Base-by-base conservation (phyloP, 2,797 vertebrate genomes). In the Coracias cyanogaster region DNA sequence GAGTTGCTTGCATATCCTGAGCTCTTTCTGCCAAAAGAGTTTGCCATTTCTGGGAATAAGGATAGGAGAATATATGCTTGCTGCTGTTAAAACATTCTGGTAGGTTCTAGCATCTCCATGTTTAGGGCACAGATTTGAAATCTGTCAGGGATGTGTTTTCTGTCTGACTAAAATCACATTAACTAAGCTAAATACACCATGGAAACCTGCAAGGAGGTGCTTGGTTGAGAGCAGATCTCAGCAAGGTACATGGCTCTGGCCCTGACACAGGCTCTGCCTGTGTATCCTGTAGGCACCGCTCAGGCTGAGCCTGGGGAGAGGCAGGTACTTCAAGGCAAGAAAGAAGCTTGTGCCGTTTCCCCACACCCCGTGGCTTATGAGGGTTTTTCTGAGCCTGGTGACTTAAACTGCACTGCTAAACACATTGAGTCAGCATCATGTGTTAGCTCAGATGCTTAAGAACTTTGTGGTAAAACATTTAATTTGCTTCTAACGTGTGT, bases 1-100 rank as follows among this genome's bases (percentile, higher is more conserved):
- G 82, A 72, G 35, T 33, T 65, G 87, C 83, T 89, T 76, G 61
- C 87, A 93, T 93, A 91, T 78, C 64, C 33, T 37, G 87, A 86
- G 58, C 62, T 72, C 54, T 86, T 60, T 45, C 78, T 89, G 83
- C 62, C 66, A 60, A 84, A 95, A 61, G 29, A 26, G 20, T 70
- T 89, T 45, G 66, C 51, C 25, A 92, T 83, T 89, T 82, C 82
- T 16, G 48, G 64, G 39, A 91, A 41, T 79, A 73, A 87, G 37
- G 70, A 24, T 7, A 55, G 87, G 39, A 58, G 35, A 72, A 46
- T 33, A 28, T 17, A 41, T 8, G 19, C 26, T 83, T 55, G 57
- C 37, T 83, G 19, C 5, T 48, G 22, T 52, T 85, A 28, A 49
- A 85, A 28, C 2, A 1, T 72, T 83, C 72, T 73, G 31, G 61